phyloP scores from a whole-genome alignment of 2,113 vertebrate genomes.

The Gavialis gangeticus region DNA sequence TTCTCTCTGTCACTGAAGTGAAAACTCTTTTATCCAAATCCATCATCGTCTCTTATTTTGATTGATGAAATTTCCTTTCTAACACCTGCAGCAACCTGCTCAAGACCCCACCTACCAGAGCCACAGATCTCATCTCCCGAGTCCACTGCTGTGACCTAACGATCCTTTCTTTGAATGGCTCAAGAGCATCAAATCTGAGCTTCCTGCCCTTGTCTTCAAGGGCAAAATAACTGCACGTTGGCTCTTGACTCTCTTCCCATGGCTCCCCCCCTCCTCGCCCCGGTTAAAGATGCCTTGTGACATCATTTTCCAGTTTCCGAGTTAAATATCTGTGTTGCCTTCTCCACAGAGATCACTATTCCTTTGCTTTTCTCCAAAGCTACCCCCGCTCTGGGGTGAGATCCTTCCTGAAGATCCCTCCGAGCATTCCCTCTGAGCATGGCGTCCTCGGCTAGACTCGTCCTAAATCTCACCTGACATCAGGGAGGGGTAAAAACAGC shows the following conservation, averaged over 20 bases:
- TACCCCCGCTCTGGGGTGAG: not conserved
- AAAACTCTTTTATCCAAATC: not conserved
- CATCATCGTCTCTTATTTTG: not conserved
- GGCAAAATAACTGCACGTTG: not conserved
- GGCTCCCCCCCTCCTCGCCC: not conserved
- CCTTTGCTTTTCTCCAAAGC: not conserved
- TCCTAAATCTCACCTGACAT: not conserved
- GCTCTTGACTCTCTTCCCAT: not conserved
- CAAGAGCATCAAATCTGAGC: not conserved
- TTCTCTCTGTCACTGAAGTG: not conserved
- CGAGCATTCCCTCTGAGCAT: not conserved
- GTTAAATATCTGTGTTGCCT: not conserved
- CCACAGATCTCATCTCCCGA: not conserved
- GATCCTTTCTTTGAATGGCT: not conserved
- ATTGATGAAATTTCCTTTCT: not conserved
- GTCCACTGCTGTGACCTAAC: not conserved
- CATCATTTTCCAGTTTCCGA: not conserved
- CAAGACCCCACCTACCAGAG: not conserved
- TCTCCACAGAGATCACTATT: conserved; percentile 7
- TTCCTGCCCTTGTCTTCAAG: not conserved
- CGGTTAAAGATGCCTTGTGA: not conserved
- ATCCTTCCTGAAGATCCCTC: not conserved
- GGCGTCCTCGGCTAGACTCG: not conserved
- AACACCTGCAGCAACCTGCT: not conserved
- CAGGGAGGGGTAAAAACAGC: not conserved